Evolutionary conservation across 2,888 invertebrate genomes (phyloP).

Genomic region (Steromphala cineraria): DNA sequence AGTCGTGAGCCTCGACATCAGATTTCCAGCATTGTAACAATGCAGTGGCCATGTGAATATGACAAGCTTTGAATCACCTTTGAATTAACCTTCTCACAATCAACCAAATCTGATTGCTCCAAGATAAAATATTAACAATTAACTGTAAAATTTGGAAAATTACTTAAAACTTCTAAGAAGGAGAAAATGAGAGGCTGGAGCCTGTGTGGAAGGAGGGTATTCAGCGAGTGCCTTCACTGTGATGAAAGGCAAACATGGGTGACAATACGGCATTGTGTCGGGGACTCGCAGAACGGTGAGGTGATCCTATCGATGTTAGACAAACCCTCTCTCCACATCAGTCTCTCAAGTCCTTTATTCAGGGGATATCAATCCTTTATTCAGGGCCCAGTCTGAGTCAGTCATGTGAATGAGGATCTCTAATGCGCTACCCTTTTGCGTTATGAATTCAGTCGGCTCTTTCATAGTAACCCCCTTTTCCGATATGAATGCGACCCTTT

Average conservation of each 20-base stretch:
- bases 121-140: slow-evolving; percentile 3
- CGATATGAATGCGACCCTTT: slow-evolving; percentile 1
- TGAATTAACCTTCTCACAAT: neutral
- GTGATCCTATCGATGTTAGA: slow-evolving; percentile 17
- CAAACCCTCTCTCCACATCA: neutral
- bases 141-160: neutral
- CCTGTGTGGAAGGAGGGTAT: neutral
- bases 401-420: neutral
- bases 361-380: slow-evolving; percentile 2
- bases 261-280: slow-evolving; percentile 6
- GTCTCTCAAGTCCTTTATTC: neutral
- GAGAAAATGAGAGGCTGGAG: neutral
- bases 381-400: slow-evolving; percentile 6
- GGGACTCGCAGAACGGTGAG: neutral
- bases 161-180: slow-evolving; percentile 10
- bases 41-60: neutral
- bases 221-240: neutral
- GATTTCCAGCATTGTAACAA: too few relatives aligned
- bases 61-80: neutral
- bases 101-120: slow-evolving; percentile 1
- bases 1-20: too few relatives aligned
- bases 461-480: neutral
- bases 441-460: neutral
- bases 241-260: slow-evolving; percentile 8
- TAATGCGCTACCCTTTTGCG: slow-evolving; percentile 21